phyloP scores from a whole-genome alignment of 2,113 vertebrate genomes.

The Podarcis raffonei region DNA sequence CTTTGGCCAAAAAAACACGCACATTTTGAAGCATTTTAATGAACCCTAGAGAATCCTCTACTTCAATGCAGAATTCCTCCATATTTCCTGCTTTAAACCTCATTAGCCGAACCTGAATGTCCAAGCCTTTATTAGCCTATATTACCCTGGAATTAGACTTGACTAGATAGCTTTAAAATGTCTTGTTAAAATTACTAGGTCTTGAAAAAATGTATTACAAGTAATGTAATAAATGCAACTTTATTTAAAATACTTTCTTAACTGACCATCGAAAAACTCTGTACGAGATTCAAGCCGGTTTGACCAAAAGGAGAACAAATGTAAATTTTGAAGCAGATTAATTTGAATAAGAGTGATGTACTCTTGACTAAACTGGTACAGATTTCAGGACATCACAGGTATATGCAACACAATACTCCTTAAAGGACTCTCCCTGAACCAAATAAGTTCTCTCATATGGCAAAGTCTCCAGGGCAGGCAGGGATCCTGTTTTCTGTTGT shows the following conservation, averaged over 20 bases:
- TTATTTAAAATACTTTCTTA: no score
- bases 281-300: background rate
- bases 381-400: constrained; percentile 41
- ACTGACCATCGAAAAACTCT: no score
- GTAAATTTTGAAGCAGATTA: constrained; percentile 50
- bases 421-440: constrained; percentile 46
- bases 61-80: background rate
- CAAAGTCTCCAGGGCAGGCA: constrained; percentile 47
- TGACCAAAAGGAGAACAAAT: constrained; percentile 35
- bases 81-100: background rate
- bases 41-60: background rate
- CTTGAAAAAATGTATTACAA: no score
- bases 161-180: background rate
- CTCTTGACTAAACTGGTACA: constrained; percentile 51
- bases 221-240: no score
- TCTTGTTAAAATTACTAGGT: no score
- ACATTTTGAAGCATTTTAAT: background rate
- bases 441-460: background rate
- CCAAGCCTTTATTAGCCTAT: background rate
- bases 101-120: background rate
- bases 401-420: background rate
- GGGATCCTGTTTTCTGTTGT: constrained; percentile 47
- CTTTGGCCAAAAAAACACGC: background rate
- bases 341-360: constrained; percentile 56
- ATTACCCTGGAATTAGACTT: background rate